Evolutionary conservation across 2,113 vertebrate genomes (phyloP).

Genomic region (Echinops telfairi): DNA sequence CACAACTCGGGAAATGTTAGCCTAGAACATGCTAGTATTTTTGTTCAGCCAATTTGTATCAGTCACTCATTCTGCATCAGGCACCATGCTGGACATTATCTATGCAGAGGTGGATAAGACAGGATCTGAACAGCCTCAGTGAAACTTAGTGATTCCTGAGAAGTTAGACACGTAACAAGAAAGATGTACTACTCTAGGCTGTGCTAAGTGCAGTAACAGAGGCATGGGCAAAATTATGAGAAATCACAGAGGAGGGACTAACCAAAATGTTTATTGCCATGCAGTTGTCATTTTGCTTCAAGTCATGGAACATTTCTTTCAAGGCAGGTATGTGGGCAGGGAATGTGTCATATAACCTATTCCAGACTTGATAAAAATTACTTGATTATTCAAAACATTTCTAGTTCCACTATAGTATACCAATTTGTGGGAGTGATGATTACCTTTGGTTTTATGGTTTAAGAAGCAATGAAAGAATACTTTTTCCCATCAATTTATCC

Average conservation of each 20-base stretch:
- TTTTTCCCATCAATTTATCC: background rate
- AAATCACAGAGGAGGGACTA: conserved; percentile 35
- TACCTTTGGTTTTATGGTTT: conserved; percentile 38
- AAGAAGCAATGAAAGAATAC: conserved; percentile 43
- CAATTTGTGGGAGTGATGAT: background rate
- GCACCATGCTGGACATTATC: background rate
- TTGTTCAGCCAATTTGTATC: background rate
- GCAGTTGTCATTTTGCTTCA: conserved; percentile 2
- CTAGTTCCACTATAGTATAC: background rate
- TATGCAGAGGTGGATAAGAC: background rate
- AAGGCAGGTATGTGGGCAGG: background rate
- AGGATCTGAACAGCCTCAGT: background rate
- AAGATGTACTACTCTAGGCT: background rate
- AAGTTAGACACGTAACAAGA: background rate
- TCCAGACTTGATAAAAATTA: conserved; percentile 11
- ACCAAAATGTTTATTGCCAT: background rate
- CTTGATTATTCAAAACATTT: background rate
- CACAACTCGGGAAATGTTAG: background rate
- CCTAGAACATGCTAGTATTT: background rate
- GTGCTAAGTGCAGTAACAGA: background rate
- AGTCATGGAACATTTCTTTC: background rate
- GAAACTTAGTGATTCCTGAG: conserved; percentile 17
- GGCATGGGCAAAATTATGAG: background rate
- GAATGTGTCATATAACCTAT: background rate
- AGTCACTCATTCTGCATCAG: background rate